These are phyloP conservation scores for Zaprionus gabonicus DNA, from an alignment of 1,140 invertebrate genomes.

Conservation along the genomic window DNA sequence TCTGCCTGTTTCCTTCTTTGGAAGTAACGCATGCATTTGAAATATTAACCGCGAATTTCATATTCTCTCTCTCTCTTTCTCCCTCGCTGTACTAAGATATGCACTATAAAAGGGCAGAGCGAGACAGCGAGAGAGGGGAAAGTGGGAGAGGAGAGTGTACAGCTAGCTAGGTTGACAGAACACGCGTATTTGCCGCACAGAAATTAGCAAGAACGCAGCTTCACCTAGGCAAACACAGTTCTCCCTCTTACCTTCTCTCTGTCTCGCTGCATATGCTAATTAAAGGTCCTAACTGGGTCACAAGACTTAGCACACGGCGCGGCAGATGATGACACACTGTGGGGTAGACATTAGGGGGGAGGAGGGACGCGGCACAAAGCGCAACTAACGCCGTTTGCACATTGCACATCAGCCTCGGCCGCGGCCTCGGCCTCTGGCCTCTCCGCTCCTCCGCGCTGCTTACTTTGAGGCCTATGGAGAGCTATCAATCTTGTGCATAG, in stretches of 20 bases:
- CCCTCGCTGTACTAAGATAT: constrained; percentile 25
- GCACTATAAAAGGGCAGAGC: background rate
- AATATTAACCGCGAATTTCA: constrained; percentile 47
- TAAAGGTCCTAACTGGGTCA: constrained; percentile 76
- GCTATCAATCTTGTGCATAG: constrained; percentile 78
- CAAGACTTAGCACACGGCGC: constrained; percentile 33
- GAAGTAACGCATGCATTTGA: constrained; percentile 38
- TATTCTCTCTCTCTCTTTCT: constrained; percentile 35
- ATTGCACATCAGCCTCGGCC: constrained; percentile 12
- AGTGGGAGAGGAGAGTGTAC: background rate
- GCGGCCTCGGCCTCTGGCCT: background rate
- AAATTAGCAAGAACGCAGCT: constrained; percentile 41
- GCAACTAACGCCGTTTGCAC: constrained; percentile 60
- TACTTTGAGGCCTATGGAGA: constrained; percentile 52
- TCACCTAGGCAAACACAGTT: constrained; percentile 28
- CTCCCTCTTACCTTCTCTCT: background rate
- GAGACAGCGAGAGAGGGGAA: background rate
- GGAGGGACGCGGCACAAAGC: constrained; percentile 12
- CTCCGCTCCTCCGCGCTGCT: background rate
- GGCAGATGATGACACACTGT: constrained; percentile 44
- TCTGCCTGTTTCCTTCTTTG: background rate
- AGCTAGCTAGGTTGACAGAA: background rate
- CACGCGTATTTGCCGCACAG: constrained; percentile 25
- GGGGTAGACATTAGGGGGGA: background rate
- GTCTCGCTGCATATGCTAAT: constrained; percentile 63